Conservation (phyloP, 1,140 invertebrate species). For the Drosophila hydei region DNA sequence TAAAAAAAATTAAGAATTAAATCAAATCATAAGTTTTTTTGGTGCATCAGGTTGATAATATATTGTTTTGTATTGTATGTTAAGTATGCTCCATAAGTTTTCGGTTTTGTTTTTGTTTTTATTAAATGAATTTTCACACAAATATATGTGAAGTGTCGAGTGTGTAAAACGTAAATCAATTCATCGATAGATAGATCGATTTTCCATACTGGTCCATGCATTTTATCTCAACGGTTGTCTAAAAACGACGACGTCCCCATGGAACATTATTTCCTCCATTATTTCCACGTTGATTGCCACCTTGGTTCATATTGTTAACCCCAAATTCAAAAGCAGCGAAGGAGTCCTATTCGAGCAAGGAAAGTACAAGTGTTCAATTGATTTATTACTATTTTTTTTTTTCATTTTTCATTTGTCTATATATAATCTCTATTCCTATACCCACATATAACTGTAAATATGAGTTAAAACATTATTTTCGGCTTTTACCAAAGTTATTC, state of each 20-base stretch:
- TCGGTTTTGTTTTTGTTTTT: constrained; percentile 20
- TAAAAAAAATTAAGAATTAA: constrained; percentile 28
- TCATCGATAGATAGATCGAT: background rate
- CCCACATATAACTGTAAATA: no score
- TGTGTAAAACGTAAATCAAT: constrained; percentile 35
- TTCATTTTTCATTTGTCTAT: no score
- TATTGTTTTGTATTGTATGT: constrained; percentile 15
- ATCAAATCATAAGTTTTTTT: constrained; percentile 36
- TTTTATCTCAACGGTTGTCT: constrained; percentile 39
- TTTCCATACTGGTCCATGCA: constrained; percentile 33
- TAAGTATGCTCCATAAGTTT: constrained; percentile 6
- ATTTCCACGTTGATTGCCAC: constrained; percentile 79
- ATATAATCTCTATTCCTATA: no score
- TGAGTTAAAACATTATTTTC: no score
- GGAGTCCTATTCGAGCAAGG: constrained; percentile 73
- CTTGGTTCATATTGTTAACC: constrained; percentile 81
- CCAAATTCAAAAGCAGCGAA: constrained; percentile 83
- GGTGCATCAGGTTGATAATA: constrained; percentile 18
- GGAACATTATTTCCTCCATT: constrained; percentile 80
- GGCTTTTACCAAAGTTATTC: no score
- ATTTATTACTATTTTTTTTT: constrained; percentile 40
- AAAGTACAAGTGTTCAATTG: constrained; percentile 75
- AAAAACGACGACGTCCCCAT: constrained; percentile 83
- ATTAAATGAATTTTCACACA: constrained; percentile 6
- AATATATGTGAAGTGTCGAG: constrained; percentile 30